Evolutionary conservation across 1,140 invertebrate genomes (phyloP).

Genomic region (Homalodisca vitripennis): DNA sequence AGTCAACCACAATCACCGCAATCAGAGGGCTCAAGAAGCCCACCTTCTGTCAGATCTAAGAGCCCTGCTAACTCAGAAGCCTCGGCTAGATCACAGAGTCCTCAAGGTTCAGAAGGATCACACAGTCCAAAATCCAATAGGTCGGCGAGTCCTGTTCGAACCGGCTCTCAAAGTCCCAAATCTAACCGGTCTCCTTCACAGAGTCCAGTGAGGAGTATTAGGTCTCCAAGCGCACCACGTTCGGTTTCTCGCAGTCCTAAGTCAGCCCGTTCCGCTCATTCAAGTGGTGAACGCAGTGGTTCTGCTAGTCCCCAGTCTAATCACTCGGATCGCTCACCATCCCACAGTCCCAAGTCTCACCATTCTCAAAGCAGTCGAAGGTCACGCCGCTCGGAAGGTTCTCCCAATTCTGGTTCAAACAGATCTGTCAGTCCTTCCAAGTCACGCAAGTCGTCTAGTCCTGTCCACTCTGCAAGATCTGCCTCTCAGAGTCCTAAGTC

Average conservation of each 20-base stretch:
- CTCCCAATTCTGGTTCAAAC: slow-evolving; percentile 39
- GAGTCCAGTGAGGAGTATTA: slow-evolving; percentile 3
- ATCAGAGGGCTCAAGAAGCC: slow-evolving; percentile 5
- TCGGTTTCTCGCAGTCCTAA: slow-evolving; percentile 32
- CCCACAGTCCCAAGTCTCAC: slow-evolving; percentile 44
- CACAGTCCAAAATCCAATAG: slow-evolving; percentile 30
- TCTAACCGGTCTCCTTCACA: slow-evolving; percentile 14
- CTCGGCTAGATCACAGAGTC: slow-evolving; percentile 48
- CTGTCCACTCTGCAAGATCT: slow-evolving; percentile 15
- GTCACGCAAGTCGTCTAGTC: slow-evolving; percentile 40
- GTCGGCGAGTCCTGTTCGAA: slow-evolving; percentile 26
- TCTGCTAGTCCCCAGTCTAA: slow-evolving; percentile 41
- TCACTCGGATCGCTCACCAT: slow-evolving; percentile 40
- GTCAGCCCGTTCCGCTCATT: slow-evolving; percentile 14
- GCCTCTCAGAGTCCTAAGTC: slow-evolving; percentile 31
- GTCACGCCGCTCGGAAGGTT: slow-evolving; percentile 40
- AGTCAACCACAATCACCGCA: background rate
- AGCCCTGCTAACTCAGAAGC: slow-evolving; percentile 39
- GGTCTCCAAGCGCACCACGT: slow-evolving; percentile 21
- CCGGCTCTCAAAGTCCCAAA: slow-evolving; percentile 23
- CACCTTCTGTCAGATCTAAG: background rate
- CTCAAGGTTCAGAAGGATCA: slow-evolving; percentile 41
- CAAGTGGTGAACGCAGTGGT: slow-evolving; percentile 13
- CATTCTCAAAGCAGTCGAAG: slow-evolving; percentile 47
- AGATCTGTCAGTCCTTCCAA: slow-evolving; percentile 37